A percentile compares a stretch with the other conserved stretches of the same genome.
Conservation (phyloP, 2,797 vertebrate species). For the Sebastes itinus region DNA sequence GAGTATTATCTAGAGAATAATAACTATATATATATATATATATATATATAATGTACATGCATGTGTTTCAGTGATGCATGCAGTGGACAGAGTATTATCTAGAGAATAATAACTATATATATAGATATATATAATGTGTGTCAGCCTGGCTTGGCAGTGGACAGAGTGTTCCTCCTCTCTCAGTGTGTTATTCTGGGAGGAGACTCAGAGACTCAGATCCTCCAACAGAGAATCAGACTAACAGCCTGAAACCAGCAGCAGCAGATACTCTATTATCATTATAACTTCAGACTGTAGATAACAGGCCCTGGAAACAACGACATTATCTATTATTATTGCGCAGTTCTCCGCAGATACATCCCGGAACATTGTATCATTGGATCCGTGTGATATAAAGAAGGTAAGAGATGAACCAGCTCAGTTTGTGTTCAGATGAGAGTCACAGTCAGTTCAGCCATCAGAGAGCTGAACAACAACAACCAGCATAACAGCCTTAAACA, state of each 20-base stretch:
- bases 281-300: no score
- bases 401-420: no score
- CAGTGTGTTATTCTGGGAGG: constrained; percentile 67
- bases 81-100: no score
- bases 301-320: background rate
- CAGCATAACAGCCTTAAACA: no score
- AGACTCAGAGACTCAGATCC: constrained; percentile 48
- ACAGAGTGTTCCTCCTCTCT: constrained; percentile 9
- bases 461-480: no score
- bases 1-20: background rate
- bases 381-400: no score
- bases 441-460: no score
- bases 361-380: no score
- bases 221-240: constrained; percentile 35
- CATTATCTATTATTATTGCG: background rate
- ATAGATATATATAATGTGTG: no score
- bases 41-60: background rate
- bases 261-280: background rate
- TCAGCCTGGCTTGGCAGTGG: background rate
- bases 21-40: no score
- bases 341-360: background rate
- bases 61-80: background rate
- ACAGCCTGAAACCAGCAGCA: constrained; percentile 3
- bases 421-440: no score
- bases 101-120: no score